A percentile compares a stretch with the other conserved stretches of the same genome.
Conservation (phyloP, 1,140 invertebrate species). For the Pollicipes pollicipes region DNA sequence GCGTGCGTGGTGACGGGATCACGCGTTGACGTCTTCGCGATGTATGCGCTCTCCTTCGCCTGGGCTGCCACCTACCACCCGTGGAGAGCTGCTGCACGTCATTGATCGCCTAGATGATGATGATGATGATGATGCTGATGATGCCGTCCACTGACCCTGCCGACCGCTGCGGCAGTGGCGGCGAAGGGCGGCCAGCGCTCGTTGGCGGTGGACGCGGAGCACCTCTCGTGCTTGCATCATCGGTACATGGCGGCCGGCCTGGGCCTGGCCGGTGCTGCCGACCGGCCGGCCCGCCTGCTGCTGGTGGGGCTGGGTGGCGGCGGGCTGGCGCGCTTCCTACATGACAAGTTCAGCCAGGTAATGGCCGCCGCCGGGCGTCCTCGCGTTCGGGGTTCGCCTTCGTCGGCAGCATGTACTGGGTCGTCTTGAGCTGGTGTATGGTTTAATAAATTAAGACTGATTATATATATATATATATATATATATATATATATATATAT, state of each 20-base stretch:
- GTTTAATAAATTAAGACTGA: slow-evolving; percentile 6
- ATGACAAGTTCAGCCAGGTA: slow-evolving; percentile 45
- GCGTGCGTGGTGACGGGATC: too few relatives aligned
- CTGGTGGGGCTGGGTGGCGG: slow-evolving; percentile 78
- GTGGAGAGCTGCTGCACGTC: too few relatives aligned
- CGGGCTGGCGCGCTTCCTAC: slow-evolving; percentile 61
- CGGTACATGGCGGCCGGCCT: slow-evolving; percentile 56
- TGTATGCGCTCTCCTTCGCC: too few relatives aligned
- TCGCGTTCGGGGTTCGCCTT: neutral
- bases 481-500: neutral
- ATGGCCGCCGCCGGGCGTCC: too few relatives aligned
- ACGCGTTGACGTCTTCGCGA: too few relatives aligned
- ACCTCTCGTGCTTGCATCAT: slow-evolving; percentile 63
- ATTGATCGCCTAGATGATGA: too few relatives aligned
- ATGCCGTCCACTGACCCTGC: too few relatives aligned
- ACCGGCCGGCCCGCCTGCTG: slow-evolving; percentile 32
- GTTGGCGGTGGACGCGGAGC: slow-evolving; percentile 21
- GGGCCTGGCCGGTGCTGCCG: slow-evolving; percentile 27
- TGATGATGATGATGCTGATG: too few relatives aligned
- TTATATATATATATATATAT: slow-evolving; percentile 6
- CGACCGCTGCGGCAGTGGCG: too few relatives aligned
- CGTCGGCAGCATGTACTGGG: neutral
- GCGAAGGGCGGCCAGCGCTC: too few relatives aligned
- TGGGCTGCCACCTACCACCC: too few relatives aligned
- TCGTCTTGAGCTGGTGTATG: slow-evolving; percentile 4